Evolutionary conservation across 2,888 invertebrate genomes (phyloP).

Genomic region (Acanthosepion esculentum): DNA sequence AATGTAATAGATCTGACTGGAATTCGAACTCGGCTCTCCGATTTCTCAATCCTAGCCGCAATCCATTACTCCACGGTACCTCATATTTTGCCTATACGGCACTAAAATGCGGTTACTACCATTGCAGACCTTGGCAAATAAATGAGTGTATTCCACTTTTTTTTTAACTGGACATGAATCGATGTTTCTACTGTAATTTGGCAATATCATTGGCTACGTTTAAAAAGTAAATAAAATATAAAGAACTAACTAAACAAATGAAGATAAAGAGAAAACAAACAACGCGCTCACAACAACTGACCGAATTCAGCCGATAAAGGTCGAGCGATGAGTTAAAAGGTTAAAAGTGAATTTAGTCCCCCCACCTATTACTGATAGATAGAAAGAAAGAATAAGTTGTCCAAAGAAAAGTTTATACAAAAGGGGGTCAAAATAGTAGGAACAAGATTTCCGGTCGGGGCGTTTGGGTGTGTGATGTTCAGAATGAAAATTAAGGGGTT

Average conservation of each 20-base stretch:
- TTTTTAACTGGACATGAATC: neutral
- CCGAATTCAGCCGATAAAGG: neutral
- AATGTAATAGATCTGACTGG: no score
- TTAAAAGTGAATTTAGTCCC: neutral
- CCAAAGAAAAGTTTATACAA: no score
- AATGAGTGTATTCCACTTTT: no score
- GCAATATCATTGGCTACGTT: neutral
- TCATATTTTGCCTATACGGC: no score
- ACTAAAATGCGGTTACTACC: no score
- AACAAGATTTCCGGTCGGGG: neutral
- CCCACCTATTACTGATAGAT: neutral
- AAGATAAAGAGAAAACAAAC: neutral
- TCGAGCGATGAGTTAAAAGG: neutral
- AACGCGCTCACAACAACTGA: neutral
- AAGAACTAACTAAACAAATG: neutral
- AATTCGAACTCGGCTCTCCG: no score
- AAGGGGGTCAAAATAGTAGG: neutral
- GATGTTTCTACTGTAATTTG: neutral
- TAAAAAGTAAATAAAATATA: neutral
- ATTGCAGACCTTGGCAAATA: no score
- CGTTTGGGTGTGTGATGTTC: neutral
- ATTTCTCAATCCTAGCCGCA: no score
- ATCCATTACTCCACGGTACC: no score
- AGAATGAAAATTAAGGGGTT: neutral
- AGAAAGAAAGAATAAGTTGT: neutral